Evolutionary conservation across 2,113 vertebrate species (phyloP).

Genomic region (Ploceus nigricollis): DNA sequence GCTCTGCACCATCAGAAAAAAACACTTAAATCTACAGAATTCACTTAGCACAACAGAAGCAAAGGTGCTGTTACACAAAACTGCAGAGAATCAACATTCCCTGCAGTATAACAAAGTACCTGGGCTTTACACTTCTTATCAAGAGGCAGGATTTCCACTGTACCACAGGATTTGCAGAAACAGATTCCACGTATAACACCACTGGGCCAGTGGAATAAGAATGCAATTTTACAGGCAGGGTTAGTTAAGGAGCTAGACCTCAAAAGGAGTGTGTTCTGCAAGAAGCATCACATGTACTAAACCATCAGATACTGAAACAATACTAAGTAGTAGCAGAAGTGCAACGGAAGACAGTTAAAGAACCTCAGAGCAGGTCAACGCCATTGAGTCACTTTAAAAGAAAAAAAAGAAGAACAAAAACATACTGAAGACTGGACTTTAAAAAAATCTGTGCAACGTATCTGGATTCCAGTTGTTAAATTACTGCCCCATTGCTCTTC

Average conservation of each 20-base stretch:
- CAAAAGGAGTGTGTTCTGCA: not conserved
- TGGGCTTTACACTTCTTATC: not conserved
- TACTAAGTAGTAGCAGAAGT: not conserved
- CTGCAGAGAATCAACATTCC: not conserved
- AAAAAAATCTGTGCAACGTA: not conserved
- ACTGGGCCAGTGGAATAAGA: not conserved
- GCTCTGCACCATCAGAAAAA: not conserved
- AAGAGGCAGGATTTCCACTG: not conserved
- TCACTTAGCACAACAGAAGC: not conserved
- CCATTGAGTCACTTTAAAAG: not conserved
- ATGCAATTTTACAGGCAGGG: not conserved
- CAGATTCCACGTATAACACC: accelerated
- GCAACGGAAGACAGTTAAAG: not conserved
- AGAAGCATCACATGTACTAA: not conserved
- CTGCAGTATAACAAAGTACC: not conserved
- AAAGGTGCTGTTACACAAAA: conserved; percentile 1
- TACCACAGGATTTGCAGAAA: not conserved
- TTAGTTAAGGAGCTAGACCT: not conserved
- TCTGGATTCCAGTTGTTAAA: not conserved
- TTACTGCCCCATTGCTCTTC: not conserved
- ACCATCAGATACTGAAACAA: not conserved
- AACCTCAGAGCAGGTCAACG: not conserved
- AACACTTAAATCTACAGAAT: not conserved
- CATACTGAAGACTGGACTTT: not conserved
- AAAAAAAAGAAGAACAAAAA: not conserved